Conservation (phyloP, 2,113 vertebrate genomes). For the Tetraodon nigroviridis region DNA sequence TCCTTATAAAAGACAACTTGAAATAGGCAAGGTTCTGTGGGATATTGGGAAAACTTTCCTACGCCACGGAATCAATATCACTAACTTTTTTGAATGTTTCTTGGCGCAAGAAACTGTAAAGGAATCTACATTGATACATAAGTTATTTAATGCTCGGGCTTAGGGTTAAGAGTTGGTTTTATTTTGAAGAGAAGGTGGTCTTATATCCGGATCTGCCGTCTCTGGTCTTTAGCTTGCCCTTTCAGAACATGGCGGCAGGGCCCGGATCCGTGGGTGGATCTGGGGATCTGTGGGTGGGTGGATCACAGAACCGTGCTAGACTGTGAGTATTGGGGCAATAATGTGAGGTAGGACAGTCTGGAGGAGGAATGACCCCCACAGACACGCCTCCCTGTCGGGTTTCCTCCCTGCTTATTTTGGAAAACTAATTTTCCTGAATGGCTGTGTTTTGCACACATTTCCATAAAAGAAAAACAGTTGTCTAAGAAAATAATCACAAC, state of each 20-base stretch:
- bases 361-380: conserved; percentile 13
- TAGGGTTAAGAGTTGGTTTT: conserved; percentile 14
- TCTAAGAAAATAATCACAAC: background rate
- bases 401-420: background rate
- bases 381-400: background rate
- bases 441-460: background rate
- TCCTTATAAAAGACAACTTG: too few relatives aligned
- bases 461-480: background rate
- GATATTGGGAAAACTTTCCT: too few relatives aligned
- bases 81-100: too few relatives aligned
- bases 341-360: background rate
- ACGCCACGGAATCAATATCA: too few relatives aligned
- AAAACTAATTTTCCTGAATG: too few relatives aligned
- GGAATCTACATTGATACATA: too few relatives aligned
- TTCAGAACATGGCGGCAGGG: conserved; percentile 51
- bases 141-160: background rate
- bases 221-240: conserved; percentile 9
- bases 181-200: conserved; percentile 39
- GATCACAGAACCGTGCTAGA: conserved; percentile 1
- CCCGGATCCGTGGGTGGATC: conserved; percentile 12
- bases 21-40: too few relatives aligned
- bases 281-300: too few relatives aligned
- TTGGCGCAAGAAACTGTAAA: too few relatives aligned
- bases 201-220: conserved; percentile 13
- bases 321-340: conserved; percentile 1